These are phyloP conservation scores for Oreotrochilus melanogaster DNA, from an alignment of 2,113 vertebrate species.

Conservation along the genomic window DNA sequence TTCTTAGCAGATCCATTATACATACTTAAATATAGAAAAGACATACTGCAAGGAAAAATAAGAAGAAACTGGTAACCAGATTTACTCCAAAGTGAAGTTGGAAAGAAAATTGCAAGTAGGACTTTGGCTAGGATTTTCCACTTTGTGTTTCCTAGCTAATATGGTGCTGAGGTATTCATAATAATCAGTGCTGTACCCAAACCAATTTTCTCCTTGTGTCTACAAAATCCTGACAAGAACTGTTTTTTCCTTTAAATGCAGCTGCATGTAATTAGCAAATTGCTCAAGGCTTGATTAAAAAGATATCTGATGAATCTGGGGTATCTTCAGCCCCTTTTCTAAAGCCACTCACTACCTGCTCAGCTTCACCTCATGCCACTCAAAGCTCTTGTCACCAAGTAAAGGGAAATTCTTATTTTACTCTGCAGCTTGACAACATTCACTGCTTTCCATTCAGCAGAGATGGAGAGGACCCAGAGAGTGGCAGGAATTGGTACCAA, in stretches of 20 bases:
- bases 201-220: slow-evolving; percentile 55
- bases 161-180: slow-evolving; percentile 9
- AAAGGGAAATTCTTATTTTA: neutral
- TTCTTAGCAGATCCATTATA: slow-evolving; percentile 65
- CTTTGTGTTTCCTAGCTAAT: slow-evolving; percentile 44
- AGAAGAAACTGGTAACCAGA: slow-evolving; percentile 57
- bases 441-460: neutral
- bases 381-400: neutral
- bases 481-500: neutral
- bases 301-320: slow-evolving; percentile 57
- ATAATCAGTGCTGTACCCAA: slow-evolving; percentile 38
- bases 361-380: neutral
- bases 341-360: neutral
- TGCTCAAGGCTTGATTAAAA: slow-evolving; percentile 70
- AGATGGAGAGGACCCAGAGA: neutral
- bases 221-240: slow-evolving; percentile 27
- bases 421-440: neutral
- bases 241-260: slow-evolving; percentile 56
- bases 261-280: slow-evolving; percentile 71
- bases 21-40: slow-evolving; percentile 66
- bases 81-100: slow-evolving; percentile 64
- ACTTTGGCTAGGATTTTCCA: slow-evolving; percentile 39
- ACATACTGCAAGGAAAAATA: neutral
- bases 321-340: neutral
- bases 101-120: slow-evolving; percentile 61